These are phyloP conservation scores for Noctua comes DNA, from an alignment of 2,888 invertebrate species.

Conservation along the genomic window DNA sequence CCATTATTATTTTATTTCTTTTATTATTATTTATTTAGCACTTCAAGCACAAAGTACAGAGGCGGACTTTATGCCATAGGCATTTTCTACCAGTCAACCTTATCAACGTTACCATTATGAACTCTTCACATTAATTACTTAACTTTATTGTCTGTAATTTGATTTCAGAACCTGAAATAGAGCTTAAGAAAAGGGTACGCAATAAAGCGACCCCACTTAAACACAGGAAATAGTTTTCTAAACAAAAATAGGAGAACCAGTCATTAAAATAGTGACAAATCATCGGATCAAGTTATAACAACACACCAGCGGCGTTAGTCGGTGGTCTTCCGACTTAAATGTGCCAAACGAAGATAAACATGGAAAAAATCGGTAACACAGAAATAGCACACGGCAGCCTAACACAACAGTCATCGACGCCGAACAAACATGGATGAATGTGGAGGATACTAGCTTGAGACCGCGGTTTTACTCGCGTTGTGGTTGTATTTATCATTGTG, in stretches of 20 bases:
- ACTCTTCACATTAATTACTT: neutral
- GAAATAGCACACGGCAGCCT: constrained; percentile 80
- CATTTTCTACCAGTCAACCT: no score
- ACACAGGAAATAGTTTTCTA: neutral
- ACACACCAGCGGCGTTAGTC: constrained; percentile 55
- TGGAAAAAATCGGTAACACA: constrained; percentile 70
- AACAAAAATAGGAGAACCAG: neutral
- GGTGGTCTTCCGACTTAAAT: constrained; percentile 76
- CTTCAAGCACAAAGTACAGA: no score
- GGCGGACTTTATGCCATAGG: no score
- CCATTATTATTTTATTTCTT: no score
- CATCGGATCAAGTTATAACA: constrained; percentile 42
- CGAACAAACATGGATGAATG: constrained; percentile 68
- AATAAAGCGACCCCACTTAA: neutral
- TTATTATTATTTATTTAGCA: no score
- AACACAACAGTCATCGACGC: constrained; percentile 80
- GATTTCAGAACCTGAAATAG: neutral
- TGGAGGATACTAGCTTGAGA: constrained; percentile 51
- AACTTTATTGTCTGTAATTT: neutral
- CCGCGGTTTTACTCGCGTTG: constrained; percentile 17
- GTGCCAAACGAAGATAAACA: constrained; percentile 76
- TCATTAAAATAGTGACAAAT: constrained; percentile 44
- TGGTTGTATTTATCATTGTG: neutral
- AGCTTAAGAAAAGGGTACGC: neutral
- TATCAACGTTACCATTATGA: no score